Percentiles rank a stretch among this genome's conserved stretches.
These are phyloP conservation scores for Heliconius hortense DNA, from an alignment of 2,888 invertebrate genomes.

Conservation along the genomic window DNA sequence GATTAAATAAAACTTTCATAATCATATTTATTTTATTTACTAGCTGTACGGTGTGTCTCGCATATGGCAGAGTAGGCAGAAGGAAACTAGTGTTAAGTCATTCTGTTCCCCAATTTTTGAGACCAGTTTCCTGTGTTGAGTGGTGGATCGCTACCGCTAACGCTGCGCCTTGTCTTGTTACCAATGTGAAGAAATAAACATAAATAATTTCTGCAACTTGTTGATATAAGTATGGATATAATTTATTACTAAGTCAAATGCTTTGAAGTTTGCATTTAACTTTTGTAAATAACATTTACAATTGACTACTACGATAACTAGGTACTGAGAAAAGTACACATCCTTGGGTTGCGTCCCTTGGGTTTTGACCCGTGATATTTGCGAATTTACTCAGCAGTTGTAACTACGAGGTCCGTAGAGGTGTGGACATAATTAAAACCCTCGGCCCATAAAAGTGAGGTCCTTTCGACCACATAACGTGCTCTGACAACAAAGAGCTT, in stretches of 20 bases:
- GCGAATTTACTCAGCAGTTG: constrained; percentile 14
- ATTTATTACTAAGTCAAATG: too few relatives aligned
- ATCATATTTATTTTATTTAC: not conserved
- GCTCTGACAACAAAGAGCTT: constrained; percentile 31
- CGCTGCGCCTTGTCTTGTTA: not conserved
- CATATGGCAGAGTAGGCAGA: not conserved
- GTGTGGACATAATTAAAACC: constrained; percentile 35
- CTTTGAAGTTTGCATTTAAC: too few relatives aligned
- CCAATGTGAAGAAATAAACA: not conserved
- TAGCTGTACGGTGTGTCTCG: not conserved
- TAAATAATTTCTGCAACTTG: not conserved
- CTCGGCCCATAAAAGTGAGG: constrained; percentile 28
- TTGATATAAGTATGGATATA: too few relatives aligned
- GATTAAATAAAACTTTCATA: constrained; percentile 10
- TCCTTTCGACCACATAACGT: constrained; percentile 21
- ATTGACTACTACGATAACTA: not conserved
- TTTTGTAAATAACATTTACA: too few relatives aligned
- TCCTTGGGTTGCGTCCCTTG: not conserved
- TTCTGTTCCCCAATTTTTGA: not conserved
- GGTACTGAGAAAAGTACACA: not conserved
- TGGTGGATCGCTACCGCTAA: not conserved
- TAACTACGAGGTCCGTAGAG: constrained; percentile 14
- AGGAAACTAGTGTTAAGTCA: not conserved
- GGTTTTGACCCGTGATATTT: constrained; percentile 4
- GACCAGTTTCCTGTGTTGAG: not conserved